Evolutionary conservation across 2,888 invertebrate species (phyloP), one percentile per base, ranked within the genome.

Genomic region (Cactoblastis cactorum): DNA sequence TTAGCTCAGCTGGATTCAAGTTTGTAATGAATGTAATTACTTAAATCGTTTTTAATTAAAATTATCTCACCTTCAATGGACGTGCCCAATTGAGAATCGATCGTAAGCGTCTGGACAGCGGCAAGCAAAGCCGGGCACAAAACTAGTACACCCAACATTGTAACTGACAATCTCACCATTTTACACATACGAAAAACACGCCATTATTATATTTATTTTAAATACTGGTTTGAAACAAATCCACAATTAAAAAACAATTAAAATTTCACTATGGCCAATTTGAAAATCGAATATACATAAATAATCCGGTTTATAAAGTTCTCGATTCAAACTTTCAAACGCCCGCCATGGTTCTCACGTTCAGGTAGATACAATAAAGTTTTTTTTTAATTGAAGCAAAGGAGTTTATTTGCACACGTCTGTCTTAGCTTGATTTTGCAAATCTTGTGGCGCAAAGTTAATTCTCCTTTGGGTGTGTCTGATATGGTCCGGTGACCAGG

Each of bases 71-170:
- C 89, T 80, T 89, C 89, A 50, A 86, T 63, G 1, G 89, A 88
- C 33, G 89, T 89, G 32, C 89, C 88, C 49, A 89, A 74, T 51
- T 84, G 80, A 0, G 88, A 80, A 56, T 89, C 88, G 14, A 89
- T 88, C 3, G 88, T 86, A 34, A 89, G 49, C 0, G 88, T 87
- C 55, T 83, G 77, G 6, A 83, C 88, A 12, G 77, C 80, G 1
- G 71, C 84, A 19, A 88, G 77, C 59, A 84, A 58, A 65, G 75
- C 80, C 63, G 83, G 85, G 53, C 83, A 85, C 79, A 83, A 59
- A 59, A 78, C 56, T 66, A 84, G 65, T 72, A 84, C 59, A 46
- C 69, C 69, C 47, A 83, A 67, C 87, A 88, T 88, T 63, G 70
- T 83, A 35, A 75, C 56, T n/a, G 71, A 71, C 50, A 74, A 54